These are phyloP conservation scores for Kryptolebias ocellatus DNA, from an alignment of 2,797 vertebrate species.

Conservation along the genomic window DNA sequence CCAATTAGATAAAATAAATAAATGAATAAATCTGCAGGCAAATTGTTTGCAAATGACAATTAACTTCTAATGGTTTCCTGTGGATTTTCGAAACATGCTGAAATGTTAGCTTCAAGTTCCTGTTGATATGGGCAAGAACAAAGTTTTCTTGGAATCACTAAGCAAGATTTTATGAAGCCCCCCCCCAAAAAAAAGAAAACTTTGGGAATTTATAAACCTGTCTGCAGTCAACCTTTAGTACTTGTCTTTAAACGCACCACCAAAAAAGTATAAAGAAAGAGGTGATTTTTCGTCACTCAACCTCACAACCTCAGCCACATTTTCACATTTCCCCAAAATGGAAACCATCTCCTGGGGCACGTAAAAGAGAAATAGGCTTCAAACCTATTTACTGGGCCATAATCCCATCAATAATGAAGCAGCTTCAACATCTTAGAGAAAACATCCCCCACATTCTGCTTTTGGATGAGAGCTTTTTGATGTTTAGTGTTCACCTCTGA, in stretches of 20 bases:
- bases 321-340: slow-evolving; percentile 59
- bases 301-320: slow-evolving; percentile 23
- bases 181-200: not conserved
- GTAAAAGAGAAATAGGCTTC: slow-evolving; percentile 60
- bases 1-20: slow-evolving; percentile 33
- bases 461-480: slow-evolving; percentile 70
- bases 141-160: not conserved
- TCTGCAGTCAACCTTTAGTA: slow-evolving; percentile 34
- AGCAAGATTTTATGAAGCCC: not conserved
- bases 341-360: slow-evolving; percentile 60
- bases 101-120: not conserved
- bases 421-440: slow-evolving; percentile 65
- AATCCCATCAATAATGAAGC: slow-evolving; percentile 81
- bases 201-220: slow-evolving; percentile 20
- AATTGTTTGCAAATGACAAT: slow-evolving; percentile 44
- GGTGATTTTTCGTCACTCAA: slow-evolving; percentile 65
- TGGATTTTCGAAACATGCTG: slow-evolving; percentile 20
- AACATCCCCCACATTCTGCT: slow-evolving; percentile 55
- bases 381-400: slow-evolving; percentile 74
- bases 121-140: slow-evolving; percentile 3
- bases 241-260: slow-evolving; percentile 56
- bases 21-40: slow-evolving; percentile 18
- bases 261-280: slow-evolving; percentile 46
- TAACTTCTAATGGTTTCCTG: slow-evolving; percentile 18
- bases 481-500: slow-evolving; percentile 57